Percentiles rank a stretch among this genome's conserved stretches.
These are phyloP conservation scores for Phasia obesa DNA, from an alignment of 2,888 invertebrate genomes.

Conservation along the genomic window DNA sequence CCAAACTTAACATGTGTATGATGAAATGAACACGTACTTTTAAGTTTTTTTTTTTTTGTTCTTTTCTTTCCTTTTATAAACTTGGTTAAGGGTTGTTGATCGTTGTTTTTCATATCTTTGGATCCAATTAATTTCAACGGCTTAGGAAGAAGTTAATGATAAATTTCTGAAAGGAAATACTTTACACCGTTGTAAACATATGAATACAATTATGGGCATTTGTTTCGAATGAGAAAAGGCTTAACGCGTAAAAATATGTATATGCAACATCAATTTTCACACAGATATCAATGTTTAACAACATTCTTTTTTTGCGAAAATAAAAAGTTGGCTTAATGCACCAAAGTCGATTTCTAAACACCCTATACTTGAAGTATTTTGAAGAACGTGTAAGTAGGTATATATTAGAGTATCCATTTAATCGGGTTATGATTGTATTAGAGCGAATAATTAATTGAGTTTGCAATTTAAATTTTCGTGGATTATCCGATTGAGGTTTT, in stretches of 20 bases:
- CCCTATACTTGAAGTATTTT: constrained; percentile 1
- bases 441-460: too few relatives aligned
- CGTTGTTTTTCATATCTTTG: constrained; percentile 47
- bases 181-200: constrained; percentile 67
- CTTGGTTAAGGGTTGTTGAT: constrained; percentile 48
- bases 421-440: too few relatives aligned
- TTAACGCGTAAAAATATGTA: constrained; percentile 28
- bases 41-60: not conserved
- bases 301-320: not conserved
- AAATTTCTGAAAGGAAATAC: constrained; percentile 41
- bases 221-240: constrained; percentile 27
- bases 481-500: too few relatives aligned
- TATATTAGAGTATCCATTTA: too few relatives aligned
- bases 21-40: constrained; percentile 25
- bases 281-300: constrained; percentile 41
- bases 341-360: not conserved
- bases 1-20: constrained; percentile 57
- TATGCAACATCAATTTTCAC: constrained; percentile 49
- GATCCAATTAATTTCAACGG: constrained; percentile 62
- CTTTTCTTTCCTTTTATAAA: too few relatives aligned
- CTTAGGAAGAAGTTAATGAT: constrained; percentile 46
- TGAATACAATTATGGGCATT: constrained; percentile 1
- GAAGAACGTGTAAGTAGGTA: not conserved
- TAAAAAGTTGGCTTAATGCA: not conserved
- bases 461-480: not conserved